Conservation (phyloP, 2,888 invertebrate genomes). For the Chloroclystis v-ata region DNA sequence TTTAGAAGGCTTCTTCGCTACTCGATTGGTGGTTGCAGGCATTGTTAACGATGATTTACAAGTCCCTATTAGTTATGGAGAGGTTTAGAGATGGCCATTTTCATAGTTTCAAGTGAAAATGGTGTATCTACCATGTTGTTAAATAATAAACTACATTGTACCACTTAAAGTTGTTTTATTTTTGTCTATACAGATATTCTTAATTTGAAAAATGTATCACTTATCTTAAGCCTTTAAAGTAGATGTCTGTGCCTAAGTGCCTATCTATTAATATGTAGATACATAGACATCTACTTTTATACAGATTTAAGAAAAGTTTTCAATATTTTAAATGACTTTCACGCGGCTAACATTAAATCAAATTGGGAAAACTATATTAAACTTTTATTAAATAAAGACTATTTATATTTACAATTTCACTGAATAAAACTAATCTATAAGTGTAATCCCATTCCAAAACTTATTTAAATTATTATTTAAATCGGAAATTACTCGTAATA, state of each 20-base stretch:
- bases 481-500: conserved; percentile 50
- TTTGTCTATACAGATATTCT: conserved; percentile 25
- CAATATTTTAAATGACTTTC: no score
- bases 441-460: conserved; percentile 52
- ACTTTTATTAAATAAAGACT: conserved; percentile 1
- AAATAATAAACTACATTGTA: conserved; percentile 83
- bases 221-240: no score
- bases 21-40: conserved; percentile 54
- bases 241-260: no score
- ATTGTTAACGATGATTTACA: conserved; percentile 65
- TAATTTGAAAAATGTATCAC: no score
- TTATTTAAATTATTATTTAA: conserved; percentile 58
- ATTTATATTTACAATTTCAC: conserved; percentile 30
- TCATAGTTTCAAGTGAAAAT: conserved; percentile 72
- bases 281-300: no score
- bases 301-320: no score
- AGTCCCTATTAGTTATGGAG: conserved; percentile 74
- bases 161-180: conserved; percentile 66
- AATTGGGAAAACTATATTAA: not conserved
- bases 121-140: conserved; percentile 79
- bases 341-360: no score
- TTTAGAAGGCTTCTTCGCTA: conserved; percentile 59
- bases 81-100: conserved; percentile 76
- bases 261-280: no score
- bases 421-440: conserved; percentile 50